Conservation (phyloP, 2,113 vertebrate species). For the Odobenus rosmarus region DNA sequence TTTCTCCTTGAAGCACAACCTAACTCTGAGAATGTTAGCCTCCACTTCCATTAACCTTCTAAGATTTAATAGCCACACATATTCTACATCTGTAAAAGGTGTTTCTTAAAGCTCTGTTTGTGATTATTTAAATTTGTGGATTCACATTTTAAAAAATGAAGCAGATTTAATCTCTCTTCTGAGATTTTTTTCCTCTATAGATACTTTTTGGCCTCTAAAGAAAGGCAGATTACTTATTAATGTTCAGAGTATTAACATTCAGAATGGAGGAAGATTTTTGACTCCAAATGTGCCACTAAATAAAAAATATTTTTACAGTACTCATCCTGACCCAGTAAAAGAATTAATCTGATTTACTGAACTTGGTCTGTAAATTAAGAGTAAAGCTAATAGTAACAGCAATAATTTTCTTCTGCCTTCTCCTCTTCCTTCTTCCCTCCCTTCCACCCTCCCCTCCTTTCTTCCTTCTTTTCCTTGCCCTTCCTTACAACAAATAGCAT, state of each 20-base stretch:
- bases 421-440: neutral
- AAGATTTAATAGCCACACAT: neutral
- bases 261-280: neutral
- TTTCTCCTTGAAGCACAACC: neutral
- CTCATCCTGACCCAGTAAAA: neutral
- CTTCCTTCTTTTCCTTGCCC: neutral
- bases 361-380: neutral
- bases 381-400: neutral
- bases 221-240: neutral
- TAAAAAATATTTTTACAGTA: neutral
- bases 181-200: neutral
- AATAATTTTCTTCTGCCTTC: neutral
- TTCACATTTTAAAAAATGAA: neutral
- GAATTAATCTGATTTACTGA: neutral
- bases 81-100: neutral
- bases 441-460: neutral
- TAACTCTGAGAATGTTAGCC: neutral
- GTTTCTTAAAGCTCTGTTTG: slow-evolving; percentile 18
- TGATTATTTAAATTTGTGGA: neutral
- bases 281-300: neutral
- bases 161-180: neutral
- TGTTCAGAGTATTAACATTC: slow-evolving; percentile 14
- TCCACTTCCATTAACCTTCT: neutral
- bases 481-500: neutral
- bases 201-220: neutral